Base-by-base conservation (phyloP, 92 coral and sea anemone species). In the Pocillopora meandrina region DNA sequence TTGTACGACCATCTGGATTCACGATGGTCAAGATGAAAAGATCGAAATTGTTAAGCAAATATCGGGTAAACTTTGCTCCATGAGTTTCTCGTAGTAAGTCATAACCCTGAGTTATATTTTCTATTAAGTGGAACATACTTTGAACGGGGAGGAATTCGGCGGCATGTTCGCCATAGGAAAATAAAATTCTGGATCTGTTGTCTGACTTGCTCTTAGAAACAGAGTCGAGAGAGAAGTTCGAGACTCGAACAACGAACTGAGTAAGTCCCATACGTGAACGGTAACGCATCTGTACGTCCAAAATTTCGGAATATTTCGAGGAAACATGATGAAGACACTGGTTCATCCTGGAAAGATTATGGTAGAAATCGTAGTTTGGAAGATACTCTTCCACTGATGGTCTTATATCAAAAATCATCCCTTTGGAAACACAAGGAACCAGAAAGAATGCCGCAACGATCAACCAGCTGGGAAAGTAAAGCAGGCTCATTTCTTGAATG, bases 141-240 rank as follows among this genome's bases (percentile, higher is more conserved):
- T 94, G 92, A 3, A 94, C 95, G 3, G 98, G 98, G 75, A 94
- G 79, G 77, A 87, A 92, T 86, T 94, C 98, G 20, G 95, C 83
- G 15, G 98, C 89, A 62, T 94, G 98, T 78, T 94, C 98, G 9
- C 98, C 98, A 75, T 81, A 94, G 11, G 91, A 87, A 49, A 94
- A 82, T 47, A 94, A 72, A 35, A 94, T 74, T 68, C 79, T 86
- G 65, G 93, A 71, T 81, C 90, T 87, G 35, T 33, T 70, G 76
- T 84, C 85, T 69, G 84, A 12, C 13, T 47, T 36, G 12, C 76
- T 75, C 55, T 63, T 67, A 64, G 62, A 12, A 69, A 42, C 5
- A 19, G 65, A 75, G 61, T 66, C 42, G 75, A 55, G 90, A 5
- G 89, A 75, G 61, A 89, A 87, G 76, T 94, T 90, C 72, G 92